These are phyloP conservation scores for Leucophenga maculata DNA, from an alignment of 2,888 invertebrate genomes.

Conservation along the genomic window DNA sequence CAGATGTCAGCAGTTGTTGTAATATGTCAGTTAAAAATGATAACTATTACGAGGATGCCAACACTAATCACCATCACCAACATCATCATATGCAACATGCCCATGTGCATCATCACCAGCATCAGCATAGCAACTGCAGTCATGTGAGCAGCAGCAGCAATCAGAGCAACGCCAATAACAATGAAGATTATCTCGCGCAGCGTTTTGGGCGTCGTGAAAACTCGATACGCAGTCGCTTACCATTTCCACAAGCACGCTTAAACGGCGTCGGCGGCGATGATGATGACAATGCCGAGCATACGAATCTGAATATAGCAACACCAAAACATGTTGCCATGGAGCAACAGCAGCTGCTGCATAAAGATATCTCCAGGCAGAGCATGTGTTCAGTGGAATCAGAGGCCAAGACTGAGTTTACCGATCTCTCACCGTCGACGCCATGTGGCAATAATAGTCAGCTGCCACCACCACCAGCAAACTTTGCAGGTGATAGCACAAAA, in stretches of 20 bases:
- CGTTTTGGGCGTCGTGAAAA: slow-evolving; percentile 76
- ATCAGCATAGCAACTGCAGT: slow-evolving; percentile 58
- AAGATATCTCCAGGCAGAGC: slow-evolving; percentile 70
- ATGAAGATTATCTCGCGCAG: slow-evolving; percentile 76
- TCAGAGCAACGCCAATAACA: slow-evolving; percentile 55
- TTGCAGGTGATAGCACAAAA: slow-evolving; percentile 49
- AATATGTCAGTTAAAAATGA: slow-evolving; percentile 79
- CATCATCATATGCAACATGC: slow-evolving; percentile 34
- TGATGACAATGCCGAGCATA: slow-evolving; percentile 70
- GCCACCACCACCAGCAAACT: slow-evolving; percentile 55
- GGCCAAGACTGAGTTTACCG: slow-evolving; percentile 72
- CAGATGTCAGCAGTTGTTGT: slow-evolving; percentile 88
- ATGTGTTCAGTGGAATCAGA: slow-evolving; percentile 72
- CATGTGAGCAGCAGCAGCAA: slow-evolving; percentile 53
- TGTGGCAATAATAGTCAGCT: slow-evolving; percentile 51
- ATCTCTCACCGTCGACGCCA: slow-evolving; percentile 71
- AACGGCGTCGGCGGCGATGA: slow-evolving; percentile 39
- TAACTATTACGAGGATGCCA: slow-evolving; percentile 71
- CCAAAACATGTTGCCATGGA: slow-evolving; percentile 50
- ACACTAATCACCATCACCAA: slow-evolving; percentile 43
- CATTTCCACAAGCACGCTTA: slow-evolving; percentile 73
- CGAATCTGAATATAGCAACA: slow-evolving; percentile 54
- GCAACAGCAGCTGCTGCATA: slow-evolving; percentile 60
- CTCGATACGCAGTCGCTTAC: slow-evolving; percentile 76
- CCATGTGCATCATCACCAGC: slow-evolving; percentile 41